Evolutionary conservation across 1,140 invertebrate species (phyloP), one percentile per base, ranked within the genome.

Genomic region (Drosophila nebulosa): DNA sequence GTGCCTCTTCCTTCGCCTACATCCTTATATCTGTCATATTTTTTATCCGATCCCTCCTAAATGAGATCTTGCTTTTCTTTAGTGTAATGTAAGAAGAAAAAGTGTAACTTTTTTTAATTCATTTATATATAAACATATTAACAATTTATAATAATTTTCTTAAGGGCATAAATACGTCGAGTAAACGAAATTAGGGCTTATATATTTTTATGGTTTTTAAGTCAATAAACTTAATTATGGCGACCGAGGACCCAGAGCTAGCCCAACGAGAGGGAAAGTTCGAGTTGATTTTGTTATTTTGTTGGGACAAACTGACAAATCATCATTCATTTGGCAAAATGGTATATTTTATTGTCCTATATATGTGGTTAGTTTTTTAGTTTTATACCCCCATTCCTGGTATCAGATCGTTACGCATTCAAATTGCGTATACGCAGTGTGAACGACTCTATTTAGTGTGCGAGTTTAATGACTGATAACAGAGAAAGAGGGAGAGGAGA

Each of bases 391-490:
- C 26, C 26, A 24, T 73, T 69, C 65, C 58, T 64, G 61, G 26
- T 59, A 53, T 64, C 57, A 59, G 39, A 55, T 59, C 14, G 21
- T 57, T 39, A 26, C 67, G 62, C 46, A 67, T 74, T 69, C 2
- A 73, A 61, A 75, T 77, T 85, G 51, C 56, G 71, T 74, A 74
- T 74, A 74, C 71, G 71, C 70, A 59, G 57, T 42, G 59, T 58
- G 14, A 30, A 22, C 21, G 14, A 58, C 22, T 12, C 51, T 62
- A 18, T 67, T 39, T 52, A 36, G 55, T 70, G 69, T 56, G 32
- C 30, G 72, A 86, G 81, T 88, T 86, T 81, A 86, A 86, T 86
- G 81, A 86, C 81, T 86, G 81, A 85, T 85, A 85, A 85, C 64
- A 68, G 53, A 59, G 16, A 63, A 69, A 63, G 7, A 42, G 7